A percentile compares a stretch with the other conserved stretches of the same genome.
Conservation (phyloP, 2,797 vertebrate species). For the Chelon auratus region DNA sequence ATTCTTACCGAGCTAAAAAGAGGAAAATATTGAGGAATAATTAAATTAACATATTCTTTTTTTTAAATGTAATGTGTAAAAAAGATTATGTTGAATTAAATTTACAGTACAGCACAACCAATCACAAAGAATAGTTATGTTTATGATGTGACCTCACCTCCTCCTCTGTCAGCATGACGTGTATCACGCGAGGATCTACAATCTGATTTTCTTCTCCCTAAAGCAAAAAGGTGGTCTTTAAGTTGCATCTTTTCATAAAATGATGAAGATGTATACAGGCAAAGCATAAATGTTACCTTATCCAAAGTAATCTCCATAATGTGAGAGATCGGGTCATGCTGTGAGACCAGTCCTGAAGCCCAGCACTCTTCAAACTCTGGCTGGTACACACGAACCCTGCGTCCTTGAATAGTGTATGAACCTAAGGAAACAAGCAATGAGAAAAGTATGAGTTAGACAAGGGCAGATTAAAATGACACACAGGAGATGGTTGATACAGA, state of each 20-base stretch:
- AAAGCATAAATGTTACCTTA: conserved; percentile 81
- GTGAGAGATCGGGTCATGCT: conserved; percentile 93
- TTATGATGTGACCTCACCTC: conserved; percentile 84
- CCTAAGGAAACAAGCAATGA: conserved; percentile 77
- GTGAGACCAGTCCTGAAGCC: conserved; percentile 91
- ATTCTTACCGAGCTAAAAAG: conserved; percentile 71
- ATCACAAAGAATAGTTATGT: neutral
- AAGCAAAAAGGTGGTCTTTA: neutral
- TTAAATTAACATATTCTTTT: too few relatives aligned
- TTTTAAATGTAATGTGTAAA: too few relatives aligned
- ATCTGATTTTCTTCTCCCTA: conserved; percentile 93
- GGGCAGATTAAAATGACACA: neutral
- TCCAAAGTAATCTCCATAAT: conserved; percentile 96
- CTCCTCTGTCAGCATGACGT: conserved; percentile 92
- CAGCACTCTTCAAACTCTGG: conserved; percentile 94
- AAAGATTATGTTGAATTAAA: too few relatives aligned
- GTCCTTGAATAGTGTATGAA: conserved; percentile 94
- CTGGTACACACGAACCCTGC: conserved; percentile 95
- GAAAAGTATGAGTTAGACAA: conserved; percentile 3
- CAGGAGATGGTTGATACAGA: neutral
- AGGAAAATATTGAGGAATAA: neutral
- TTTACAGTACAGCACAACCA: neutral
- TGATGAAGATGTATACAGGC: neutral
- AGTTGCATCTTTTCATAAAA: conserved; percentile 8
- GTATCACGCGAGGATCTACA: conserved; percentile 95